Percentiles rank a stretch among this genome's conserved stretches.
Conservation (phyloP, 2,888 invertebrate species). For the Peribatodes rhomboidaria region DNA sequence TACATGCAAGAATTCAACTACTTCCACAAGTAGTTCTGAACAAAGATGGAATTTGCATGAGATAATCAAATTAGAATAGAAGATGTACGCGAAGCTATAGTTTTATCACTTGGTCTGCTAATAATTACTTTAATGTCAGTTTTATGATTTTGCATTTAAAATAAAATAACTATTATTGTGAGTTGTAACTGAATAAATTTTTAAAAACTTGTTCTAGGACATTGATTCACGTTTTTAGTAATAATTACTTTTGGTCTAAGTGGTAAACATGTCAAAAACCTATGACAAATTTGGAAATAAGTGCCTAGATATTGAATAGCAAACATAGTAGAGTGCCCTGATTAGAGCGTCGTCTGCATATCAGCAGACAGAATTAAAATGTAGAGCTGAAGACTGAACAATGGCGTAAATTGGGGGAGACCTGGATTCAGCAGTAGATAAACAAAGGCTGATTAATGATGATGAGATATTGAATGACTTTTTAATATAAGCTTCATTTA, state of each 20-base stretch:
- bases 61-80: constrained; percentile 15
- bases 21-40: constrained; percentile 29
- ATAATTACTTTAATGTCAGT: constrained; percentile 13
- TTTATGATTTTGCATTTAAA: constrained; percentile 2
- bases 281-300: too few species aligned
- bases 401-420: too few species aligned
- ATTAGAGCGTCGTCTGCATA: too few species aligned
- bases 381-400: too few species aligned
- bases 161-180: neutral
- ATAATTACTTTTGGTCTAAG: too few species aligned
- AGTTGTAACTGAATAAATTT: constrained; percentile 2
- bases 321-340: neutral
- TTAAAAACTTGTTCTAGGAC: neutral
- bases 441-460: too few species aligned
- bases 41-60: constrained; percentile 23
- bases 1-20: constrained; percentile 34
- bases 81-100: constrained; percentile 1
- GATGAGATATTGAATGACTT: too few species aligned
- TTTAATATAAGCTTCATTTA: too few species aligned
- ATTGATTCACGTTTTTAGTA: too few species aligned
- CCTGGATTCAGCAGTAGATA: too few species aligned
- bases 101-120: neutral
- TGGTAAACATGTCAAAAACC: too few species aligned
- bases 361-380: too few species aligned
- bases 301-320: neutral